Percentiles rank a stretch among this genome's conserved stretches.
Conservation (phyloP, 2,797 vertebrate genomes). For the Acrossocheilus fasciatus region DNA sequence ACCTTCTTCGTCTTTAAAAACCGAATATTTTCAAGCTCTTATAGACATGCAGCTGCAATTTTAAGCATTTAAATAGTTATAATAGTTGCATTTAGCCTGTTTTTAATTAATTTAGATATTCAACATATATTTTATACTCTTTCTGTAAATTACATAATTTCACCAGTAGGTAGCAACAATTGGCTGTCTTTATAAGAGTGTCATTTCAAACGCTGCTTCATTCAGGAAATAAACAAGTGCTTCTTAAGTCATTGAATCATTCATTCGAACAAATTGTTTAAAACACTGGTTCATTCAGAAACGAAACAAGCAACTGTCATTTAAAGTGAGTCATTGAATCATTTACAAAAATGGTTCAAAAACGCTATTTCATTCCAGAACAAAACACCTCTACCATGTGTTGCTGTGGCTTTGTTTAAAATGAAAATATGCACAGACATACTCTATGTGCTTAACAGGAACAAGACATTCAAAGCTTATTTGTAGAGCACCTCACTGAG, state of each 20-base stretch:
- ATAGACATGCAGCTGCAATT: background rate
- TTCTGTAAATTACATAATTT: background rate
- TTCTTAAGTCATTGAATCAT: background rate
- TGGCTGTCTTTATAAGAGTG: background rate
- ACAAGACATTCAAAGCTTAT: background rate
- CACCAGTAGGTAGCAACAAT: background rate
- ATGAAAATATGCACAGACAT: background rate
- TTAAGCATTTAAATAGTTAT: background rate
- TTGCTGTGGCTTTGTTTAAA: background rate
- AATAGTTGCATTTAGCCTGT: no score
- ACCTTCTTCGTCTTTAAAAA: background rate
- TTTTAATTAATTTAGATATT: background rate
- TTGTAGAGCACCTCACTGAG: constrained; percentile 15
- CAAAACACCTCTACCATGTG: background rate
- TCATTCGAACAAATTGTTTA: background rate
- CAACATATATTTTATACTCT: background rate
- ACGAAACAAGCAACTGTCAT: background rate
- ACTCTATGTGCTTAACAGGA: background rate
- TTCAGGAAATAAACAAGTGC: background rate
- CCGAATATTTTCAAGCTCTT: background rate
- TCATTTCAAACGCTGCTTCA: background rate
- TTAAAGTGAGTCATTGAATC: background rate
- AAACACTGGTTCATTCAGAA: background rate
- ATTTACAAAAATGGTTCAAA: background rate
- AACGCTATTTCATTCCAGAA: background rate